phyloP scores from a whole-genome alignment of 2,888 invertebrate species.

The Mesorhabditis spiculigera region DNA sequence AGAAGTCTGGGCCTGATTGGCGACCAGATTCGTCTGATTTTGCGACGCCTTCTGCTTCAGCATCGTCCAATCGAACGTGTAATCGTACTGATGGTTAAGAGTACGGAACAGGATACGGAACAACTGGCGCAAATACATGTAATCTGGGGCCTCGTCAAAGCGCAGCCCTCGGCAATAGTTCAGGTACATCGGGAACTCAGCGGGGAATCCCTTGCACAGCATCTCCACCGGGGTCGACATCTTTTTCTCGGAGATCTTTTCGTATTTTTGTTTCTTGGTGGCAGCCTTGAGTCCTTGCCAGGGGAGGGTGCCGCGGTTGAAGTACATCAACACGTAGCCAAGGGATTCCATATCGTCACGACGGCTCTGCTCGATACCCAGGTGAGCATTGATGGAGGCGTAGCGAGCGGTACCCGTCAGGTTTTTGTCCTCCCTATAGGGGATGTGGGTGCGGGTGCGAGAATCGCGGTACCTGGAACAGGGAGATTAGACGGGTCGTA shows the following conservation, averaged over 20 bases:
- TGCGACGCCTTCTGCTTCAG: slow-evolving; percentile 79
- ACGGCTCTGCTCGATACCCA: slow-evolving; percentile 68
- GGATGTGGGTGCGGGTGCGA: slow-evolving; percentile 84
- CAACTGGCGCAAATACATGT: slow-evolving; percentile 97
- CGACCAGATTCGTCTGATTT: slow-evolving; percentile 15
- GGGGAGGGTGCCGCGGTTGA: slow-evolving; percentile 80
- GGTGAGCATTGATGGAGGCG: slow-evolving; percentile 97
- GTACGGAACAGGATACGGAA: slow-evolving; percentile 98
- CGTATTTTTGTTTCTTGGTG: slow-evolving; percentile 97
- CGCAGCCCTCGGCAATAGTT: slow-evolving; percentile 96
- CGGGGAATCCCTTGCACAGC: slow-evolving; percentile 96
- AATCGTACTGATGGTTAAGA: slow-evolving; percentile 76
- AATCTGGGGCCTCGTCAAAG: slow-evolving; percentile 97
- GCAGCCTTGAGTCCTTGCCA: slow-evolving; percentile 96
- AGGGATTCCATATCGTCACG: slow-evolving; percentile 41
- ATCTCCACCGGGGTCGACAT: slow-evolving; percentile 98
- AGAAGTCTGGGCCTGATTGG: not conserved
- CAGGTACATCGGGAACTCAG: slow-evolving; percentile 99
- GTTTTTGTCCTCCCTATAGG: slow-evolving; percentile 94
- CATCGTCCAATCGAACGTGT: slow-evolving; percentile 94
- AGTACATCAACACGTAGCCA: slow-evolving; percentile 95
- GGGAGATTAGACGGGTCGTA: too few relatives aligned
- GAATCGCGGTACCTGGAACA: slow-evolving; percentile 75
- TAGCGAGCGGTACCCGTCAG: slow-evolving; percentile 91
- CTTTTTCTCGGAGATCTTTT: slow-evolving; percentile 98